Evolutionary conservation across 2,797 vertebrate genomes (phyloP).

Genomic region (Prionace glauca): DNA sequence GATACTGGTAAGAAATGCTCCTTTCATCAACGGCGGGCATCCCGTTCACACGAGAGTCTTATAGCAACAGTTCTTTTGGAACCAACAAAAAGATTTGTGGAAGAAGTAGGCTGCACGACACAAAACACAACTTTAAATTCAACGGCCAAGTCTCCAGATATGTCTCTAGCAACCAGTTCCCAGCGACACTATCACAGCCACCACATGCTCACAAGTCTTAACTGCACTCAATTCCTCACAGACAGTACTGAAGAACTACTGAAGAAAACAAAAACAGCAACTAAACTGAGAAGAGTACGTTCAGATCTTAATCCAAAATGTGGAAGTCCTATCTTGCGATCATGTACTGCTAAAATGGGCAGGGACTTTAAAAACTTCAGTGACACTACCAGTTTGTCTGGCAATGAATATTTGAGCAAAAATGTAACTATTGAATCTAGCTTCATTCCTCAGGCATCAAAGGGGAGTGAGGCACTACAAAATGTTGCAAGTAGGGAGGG

Average conservation of each 20-base stretch:
- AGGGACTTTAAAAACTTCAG: neutral
- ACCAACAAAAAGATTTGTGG: neutral
- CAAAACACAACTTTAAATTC: neutral
- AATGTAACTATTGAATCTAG: neutral
- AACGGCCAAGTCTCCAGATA: neutral
- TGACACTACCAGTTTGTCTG: neutral
- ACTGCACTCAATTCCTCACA: neutral
- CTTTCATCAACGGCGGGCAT: neutral
- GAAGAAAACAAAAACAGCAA: neutral
- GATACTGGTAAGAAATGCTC: neutral
- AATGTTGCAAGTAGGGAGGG: neutral
- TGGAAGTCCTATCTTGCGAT: slow-evolving; percentile 6
- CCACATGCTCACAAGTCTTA: neutral
- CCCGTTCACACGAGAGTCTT: neutral
- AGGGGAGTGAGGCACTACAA: neutral
- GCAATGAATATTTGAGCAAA: neutral
- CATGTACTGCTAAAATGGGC: neutral
- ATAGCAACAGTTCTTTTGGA: neutral
- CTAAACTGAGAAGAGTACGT: neutral
- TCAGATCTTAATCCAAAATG: slow-evolving; percentile 9
- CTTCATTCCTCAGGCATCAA: neutral
- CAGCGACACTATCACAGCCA: neutral
- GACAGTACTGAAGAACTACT: neutral
- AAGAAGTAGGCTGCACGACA: neutral
- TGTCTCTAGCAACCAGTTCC: neutral